These are phyloP conservation scores for Pempheris klunzingeri DNA, from an alignment of 2,797 vertebrate species.

Conservation along the genomic window DNA sequence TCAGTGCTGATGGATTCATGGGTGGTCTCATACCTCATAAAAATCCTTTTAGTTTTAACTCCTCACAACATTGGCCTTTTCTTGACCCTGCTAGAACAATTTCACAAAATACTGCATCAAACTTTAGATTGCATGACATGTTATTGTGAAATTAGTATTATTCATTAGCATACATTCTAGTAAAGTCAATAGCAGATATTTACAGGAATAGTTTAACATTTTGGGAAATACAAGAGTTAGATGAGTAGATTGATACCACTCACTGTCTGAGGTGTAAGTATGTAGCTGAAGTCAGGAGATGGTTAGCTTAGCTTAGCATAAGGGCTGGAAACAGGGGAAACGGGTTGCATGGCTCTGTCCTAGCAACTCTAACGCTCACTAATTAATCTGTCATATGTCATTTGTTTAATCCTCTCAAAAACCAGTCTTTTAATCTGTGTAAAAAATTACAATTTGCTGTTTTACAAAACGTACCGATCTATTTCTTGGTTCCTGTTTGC, in stretches of 20 bases:
- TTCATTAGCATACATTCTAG: not conserved
- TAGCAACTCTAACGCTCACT: not conserved
- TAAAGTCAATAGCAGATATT: not conserved
- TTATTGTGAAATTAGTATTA: not conserved
- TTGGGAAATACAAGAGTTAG: not conserved
- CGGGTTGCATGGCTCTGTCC: not conserved
- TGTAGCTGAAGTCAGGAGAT: not conserved
- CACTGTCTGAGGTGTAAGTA: not conserved
- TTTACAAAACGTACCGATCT: not conserved
- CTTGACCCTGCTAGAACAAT: not conserved
- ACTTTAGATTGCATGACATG: not conserved
- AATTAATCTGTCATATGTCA: not conserved
- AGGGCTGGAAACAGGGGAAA: slow-evolving; percentile 9
- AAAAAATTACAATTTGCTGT: rapidly evolving
- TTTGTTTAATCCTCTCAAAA: not conserved
- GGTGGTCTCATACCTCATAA: slow-evolving; percentile 63
- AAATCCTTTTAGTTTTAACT: slow-evolving; percentile 22
- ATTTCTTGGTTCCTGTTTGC: not conserved
- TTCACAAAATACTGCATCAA: not conserved
- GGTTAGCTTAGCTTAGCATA: not conserved
- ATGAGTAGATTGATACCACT: not conserved
- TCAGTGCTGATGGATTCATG: slow-evolving; percentile 46
- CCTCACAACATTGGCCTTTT: slow-evolving; percentile 1
- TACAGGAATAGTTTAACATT: not conserved
- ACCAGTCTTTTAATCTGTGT: not conserved